These are phyloP conservation scores for Cassiopea andromeda DNA, from an alignment of 30 jellyfish, hydroid and myxozoan genomes.

Conservation along the genomic window DNA sequence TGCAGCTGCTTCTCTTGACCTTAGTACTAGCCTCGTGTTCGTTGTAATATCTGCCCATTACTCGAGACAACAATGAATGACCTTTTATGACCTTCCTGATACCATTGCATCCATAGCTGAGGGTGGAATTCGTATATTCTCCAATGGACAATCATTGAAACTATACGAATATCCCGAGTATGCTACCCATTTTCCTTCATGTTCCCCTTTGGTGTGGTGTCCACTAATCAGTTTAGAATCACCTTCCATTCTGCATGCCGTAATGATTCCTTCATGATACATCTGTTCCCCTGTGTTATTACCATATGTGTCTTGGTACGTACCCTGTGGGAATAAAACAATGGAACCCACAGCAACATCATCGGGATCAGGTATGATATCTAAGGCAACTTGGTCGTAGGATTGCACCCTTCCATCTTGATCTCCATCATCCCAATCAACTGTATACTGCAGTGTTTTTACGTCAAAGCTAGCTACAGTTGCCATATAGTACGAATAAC, in stretches of 20 bases:
- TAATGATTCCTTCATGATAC: slow-evolving; percentile 85
- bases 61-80: no score
- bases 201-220: slow-evolving; percentile 75
- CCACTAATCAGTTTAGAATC: slow-evolving; percentile 45
- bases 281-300: slow-evolving; percentile 72
- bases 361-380: slow-evolving; percentile 79
- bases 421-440: slow-evolving; percentile 89
- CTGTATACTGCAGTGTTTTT: slow-evolving; percentile 74
- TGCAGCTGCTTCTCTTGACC: no score
- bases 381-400: slow-evolving; percentile 81
- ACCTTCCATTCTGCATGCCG: slow-evolving; percentile 16
- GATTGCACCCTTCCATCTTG: slow-evolving; percentile 76
- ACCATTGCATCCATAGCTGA: slow-evolving; percentile 83
- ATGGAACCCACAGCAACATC: slow-evolving; percentile 80
- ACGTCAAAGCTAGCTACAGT: slow-evolving; percentile 63
- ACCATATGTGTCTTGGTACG: slow-evolving; percentile 70
- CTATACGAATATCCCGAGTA: slow-evolving; percentile 52
- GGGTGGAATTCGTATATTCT: slow-evolving; percentile 69
- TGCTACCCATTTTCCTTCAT: slow-evolving; percentile 73
- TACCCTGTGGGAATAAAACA: slow-evolving; percentile 84
- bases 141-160: slow-evolving; percentile 49
- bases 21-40: no score
- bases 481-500: slow-evolving; percentile 78
- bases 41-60: no score
- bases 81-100: slow-evolving; percentile 8